Percentiles rank a stretch among this genome's conserved stretches.
These are phyloP conservation scores for Melierax canorus DNA, from an alignment of 2,113 vertebrate genomes.

Conservation along the genomic window DNA sequence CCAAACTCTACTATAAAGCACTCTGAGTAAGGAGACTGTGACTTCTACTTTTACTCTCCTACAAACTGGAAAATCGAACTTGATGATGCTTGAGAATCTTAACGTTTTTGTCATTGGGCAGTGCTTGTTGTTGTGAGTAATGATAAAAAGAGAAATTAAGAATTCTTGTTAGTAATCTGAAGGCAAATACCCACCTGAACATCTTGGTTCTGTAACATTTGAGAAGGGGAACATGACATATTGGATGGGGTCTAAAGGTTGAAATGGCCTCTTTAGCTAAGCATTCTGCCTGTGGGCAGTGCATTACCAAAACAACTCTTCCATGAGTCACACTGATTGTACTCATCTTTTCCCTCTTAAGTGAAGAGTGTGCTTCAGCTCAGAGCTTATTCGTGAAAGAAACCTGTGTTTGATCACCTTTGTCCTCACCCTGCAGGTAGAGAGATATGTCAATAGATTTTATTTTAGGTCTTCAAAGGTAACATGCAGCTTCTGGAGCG, in stretches of 20 bases:
- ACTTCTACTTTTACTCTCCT: constrained; percentile 7
- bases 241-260: neutral
- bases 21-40: neutral
- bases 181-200: neutral
- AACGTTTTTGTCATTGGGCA: neutral
- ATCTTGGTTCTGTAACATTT: neutral
- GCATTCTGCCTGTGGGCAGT: neutral
- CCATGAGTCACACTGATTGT: neutral
- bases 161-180: neutral
- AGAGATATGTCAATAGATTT: neutral
- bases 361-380: neutral
- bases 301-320: neutral
- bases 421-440: neutral
- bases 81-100: neutral
- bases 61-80: neutral
- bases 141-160: neutral
- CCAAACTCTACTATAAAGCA: constrained; percentile 1
- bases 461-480: neutral
- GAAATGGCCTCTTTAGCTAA: neutral
- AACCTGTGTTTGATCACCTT: neutral
- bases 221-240: neutral
- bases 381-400: neutral
- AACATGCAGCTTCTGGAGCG: neutral
- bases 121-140: neutral
- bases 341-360: neutral